These are phyloP conservation scores for Leontocebus nigricollis DNA, from an alignment of 2,797 vertebrate genomes.

Conservation along the genomic window DNA sequence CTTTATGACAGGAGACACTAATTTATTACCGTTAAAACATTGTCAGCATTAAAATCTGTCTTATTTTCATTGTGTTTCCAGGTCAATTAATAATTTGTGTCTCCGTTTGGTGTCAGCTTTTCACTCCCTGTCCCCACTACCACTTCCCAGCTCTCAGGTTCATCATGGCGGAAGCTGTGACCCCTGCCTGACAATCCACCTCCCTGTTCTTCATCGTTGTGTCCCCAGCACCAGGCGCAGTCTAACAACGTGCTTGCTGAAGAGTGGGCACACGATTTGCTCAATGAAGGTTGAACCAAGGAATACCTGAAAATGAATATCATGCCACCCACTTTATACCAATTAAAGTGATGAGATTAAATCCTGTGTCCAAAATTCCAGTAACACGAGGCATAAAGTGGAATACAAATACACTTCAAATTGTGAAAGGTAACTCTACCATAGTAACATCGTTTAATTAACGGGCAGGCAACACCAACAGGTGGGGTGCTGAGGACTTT, in stretches of 20 bases:
- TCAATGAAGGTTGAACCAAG: not conserved
- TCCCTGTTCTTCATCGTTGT: not conserved
- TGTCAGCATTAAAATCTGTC: not conserved
- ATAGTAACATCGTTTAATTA: not conserved
- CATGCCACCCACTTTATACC: not conserved
- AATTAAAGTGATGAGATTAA: constrained; percentile 20
- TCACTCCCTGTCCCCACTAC: not conserved
- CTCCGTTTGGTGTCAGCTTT: not conserved
- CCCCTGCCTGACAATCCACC: too few relatives aligned
- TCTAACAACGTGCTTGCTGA: not conserved
- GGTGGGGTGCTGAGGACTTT: not conserved
- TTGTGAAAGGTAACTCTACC: not conserved
- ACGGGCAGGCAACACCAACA: not conserved
- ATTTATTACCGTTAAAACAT: not conserved
- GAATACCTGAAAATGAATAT: not conserved
- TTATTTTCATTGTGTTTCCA: constrained; percentile 39
- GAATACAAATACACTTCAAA: not conserved
- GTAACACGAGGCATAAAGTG: not conserved
- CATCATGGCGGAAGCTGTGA: not conserved
- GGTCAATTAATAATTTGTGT: not conserved
- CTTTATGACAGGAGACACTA: constrained; percentile 3
- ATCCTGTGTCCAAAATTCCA: not conserved
- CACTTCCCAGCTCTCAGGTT: too few relatives aligned
- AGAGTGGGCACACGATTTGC: not conserved
- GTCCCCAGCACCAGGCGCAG: not conserved